Percentiles rank a stretch among this genome's conserved stretches.
Evolutionary conservation across 1,140 invertebrate species (phyloP).

Genomic region (Camponotus pennsylvanicus): DNA sequence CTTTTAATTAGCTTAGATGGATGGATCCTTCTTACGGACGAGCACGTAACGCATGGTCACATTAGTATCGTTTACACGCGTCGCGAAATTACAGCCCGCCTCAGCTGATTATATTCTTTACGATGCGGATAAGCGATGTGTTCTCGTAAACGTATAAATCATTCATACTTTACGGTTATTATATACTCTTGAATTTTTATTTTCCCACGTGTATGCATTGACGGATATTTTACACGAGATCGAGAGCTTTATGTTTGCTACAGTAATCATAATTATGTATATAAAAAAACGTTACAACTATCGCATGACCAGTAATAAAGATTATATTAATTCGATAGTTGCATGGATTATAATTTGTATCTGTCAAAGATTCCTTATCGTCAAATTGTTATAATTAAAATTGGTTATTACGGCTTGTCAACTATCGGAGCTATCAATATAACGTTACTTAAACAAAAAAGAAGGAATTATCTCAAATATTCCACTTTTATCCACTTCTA

Average conservation of each 20-base stretch:
- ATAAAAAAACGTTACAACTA: constrained; percentile 1
- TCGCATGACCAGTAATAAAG: not conserved
- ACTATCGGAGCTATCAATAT: not conserved
- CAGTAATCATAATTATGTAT: not conserved
- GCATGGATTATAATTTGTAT: constrained; percentile 4
- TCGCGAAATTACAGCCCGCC: constrained; percentile 39
- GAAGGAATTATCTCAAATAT: not conserved
- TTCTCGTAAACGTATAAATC: constrained; percentile 47
- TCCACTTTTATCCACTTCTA: not conserved
- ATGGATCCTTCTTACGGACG: not conserved
- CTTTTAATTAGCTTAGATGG: constrained; percentile 66
- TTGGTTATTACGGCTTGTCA: not conserved
- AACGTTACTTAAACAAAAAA: not conserved
- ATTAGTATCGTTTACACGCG: constrained; percentile 54
- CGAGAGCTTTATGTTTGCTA: not conserved
- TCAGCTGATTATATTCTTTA: constrained; percentile 44
- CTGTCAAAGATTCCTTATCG: not conserved
- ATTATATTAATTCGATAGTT: not conserved
- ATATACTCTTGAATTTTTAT: not conserved
- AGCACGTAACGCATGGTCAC: constrained; percentile 24
- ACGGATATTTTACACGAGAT: not conserved
- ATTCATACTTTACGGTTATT: constrained; percentile 22
- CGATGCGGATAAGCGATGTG: not conserved
- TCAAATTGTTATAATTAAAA: not conserved
- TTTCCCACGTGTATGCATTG: not conserved